Conservation (phyloP, 2,797 vertebrate species). For the Philypnodon macrostomus region DNA sequence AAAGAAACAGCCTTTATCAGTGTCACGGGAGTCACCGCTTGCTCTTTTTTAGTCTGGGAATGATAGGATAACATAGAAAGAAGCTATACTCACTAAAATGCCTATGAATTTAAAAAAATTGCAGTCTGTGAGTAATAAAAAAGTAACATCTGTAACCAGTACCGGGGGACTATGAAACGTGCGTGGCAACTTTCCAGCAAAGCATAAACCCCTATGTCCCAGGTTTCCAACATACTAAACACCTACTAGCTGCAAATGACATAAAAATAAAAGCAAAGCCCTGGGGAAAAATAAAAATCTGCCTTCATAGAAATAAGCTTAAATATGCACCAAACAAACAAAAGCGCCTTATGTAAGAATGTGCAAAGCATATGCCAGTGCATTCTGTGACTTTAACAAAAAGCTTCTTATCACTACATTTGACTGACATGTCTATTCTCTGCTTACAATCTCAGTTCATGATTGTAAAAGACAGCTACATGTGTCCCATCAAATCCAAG, state of each 20-base stretch:
- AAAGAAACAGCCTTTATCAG: conserved; percentile 66
- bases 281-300: conserved; percentile 18
- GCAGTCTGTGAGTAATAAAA: conserved; percentile 28
- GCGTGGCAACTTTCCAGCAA: conserved; percentile 26
- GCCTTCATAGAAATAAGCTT: no score
- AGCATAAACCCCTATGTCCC: conserved; percentile 37
- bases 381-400: conserved; percentile 49
- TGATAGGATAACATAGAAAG: background rate
- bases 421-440: conserved; percentile 71
- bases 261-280: conserved; percentile 26
- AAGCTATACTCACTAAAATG: background rate
- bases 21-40: conserved; percentile 43
- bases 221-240: conserved; percentile 40
- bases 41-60: conserved; percentile 9
- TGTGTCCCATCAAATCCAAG: conserved; percentile 66
- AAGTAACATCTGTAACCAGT: conserved; percentile 49
- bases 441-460: conserved; percentile 59
- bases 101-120: background rate
- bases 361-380: conserved; percentile 38
- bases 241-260: conserved; percentile 35
- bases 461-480: conserved; percentile 74
- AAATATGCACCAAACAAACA: conserved; percentile 28
- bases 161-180: conserved; percentile 31
- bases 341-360: conserved; percentile 21
- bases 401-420: conserved; percentile 59